A percentile compares a stretch with the other conserved stretches of the same genome.
phyloP scores from a whole-genome alignment of 2,888 invertebrate genomes.

The Drosophila subsilvestris region DNA sequence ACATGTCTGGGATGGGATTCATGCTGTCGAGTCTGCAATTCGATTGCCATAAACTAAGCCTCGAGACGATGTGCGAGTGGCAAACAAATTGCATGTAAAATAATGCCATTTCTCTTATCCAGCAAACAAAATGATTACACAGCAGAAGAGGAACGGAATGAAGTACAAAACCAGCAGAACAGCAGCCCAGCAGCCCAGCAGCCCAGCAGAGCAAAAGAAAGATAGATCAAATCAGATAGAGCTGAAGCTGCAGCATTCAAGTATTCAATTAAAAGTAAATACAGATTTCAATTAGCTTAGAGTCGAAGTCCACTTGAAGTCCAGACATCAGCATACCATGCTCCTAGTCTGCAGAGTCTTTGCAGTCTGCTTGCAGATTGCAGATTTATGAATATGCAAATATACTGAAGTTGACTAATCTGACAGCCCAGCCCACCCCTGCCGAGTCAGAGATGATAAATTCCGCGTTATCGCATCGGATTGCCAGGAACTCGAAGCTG shows the following conservation, averaged over 20 bases:
- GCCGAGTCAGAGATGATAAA: constrained; percentile 49
- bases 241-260: constrained; percentile 7
- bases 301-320: constrained; percentile 38
- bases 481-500: constrained; percentile 21
- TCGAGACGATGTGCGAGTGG: constrained; percentile 11
- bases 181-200: constrained; percentile 4
- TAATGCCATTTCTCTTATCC: constrained; percentile 25
- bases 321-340: constrained; percentile 8
- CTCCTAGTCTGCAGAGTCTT: constrained; percentile 6
- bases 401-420: constrained; percentile 56
- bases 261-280: constrained; percentile 62
- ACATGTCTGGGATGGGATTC: not conserved
- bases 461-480: constrained; percentile 45
- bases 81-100: constrained; percentile 48
- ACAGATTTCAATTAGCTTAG: constrained; percentile 58
- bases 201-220: constrained; percentile 27
- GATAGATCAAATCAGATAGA: constrained; percentile 13
- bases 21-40: constrained; percentile 3
- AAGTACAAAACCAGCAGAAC: not conserved
- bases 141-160: constrained; percentile 18
- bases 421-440: constrained; percentile 46
- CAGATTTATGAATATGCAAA: constrained; percentile 69
- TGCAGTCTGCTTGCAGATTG: not conserved
- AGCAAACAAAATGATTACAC: constrained; percentile 44
- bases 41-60: not conserved